Evolutionary conservation across 2,113 vertebrate species (phyloP).

Genomic region (Pycnonotus jocosus): DNA sequence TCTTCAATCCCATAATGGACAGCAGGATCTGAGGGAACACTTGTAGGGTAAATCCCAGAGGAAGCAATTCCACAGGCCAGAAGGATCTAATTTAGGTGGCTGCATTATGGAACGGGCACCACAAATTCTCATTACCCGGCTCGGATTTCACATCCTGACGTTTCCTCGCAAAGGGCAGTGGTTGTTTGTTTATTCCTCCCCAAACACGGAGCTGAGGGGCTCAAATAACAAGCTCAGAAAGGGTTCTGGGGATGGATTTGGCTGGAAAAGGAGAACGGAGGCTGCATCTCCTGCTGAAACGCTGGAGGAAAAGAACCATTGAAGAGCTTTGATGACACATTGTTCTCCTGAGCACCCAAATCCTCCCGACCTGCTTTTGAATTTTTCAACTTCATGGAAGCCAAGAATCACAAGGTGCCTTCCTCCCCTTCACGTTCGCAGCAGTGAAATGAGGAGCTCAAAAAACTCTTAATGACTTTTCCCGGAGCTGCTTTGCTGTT

Average conservation of each 20-base stretch:
- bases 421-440: background rate
- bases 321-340: background rate
- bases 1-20: background rate
- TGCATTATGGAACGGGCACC: background rate
- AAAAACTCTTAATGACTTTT: background rate
- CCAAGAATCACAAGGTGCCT: background rate
- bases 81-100: background rate
- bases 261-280: background rate
- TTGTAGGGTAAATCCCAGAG: background rate
- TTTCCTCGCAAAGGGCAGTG: background rate
- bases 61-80: background rate
- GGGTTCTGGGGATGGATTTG: background rate
- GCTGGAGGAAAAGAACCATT: background rate
- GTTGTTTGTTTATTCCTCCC: background rate
- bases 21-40: background rate
- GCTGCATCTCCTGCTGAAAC: background rate
- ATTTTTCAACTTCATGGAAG: background rate
- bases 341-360: background rate
- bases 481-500: background rate
- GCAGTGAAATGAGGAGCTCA: background rate
- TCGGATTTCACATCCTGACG: constrained; percentile 5
- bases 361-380: background rate
- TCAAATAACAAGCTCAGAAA: background rate
- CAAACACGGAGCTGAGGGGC: background rate
- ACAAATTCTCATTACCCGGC: background rate